Base-by-base conservation (phyloP, 2,888 invertebrate species). In the Andrena haemorrhoa region DNA sequence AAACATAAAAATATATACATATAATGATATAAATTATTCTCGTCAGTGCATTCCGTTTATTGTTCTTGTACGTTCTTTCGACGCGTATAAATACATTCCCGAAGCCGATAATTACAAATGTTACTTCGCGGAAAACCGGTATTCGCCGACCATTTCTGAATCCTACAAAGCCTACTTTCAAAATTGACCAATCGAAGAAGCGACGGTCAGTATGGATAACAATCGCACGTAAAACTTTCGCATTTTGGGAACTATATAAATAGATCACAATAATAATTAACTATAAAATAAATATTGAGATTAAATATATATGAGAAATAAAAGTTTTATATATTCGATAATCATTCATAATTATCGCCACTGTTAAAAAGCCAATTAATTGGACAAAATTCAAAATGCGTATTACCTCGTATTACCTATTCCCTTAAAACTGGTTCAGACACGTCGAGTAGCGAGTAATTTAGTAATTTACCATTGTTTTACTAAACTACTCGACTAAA, bases 101-200 rank as follows among this genome's bases (percentile, higher is more conserved):
- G 58, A 82, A 64, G 72, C 49, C 56, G 51, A 64, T 68, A 77
- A 72, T 74, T 77, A 75, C 49, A 73, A 66, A 72, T 65, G 41
- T 29, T 49, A 61, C 68, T 77, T 64, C 58, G 20, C 49, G 51
- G 12, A 66, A 73, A 61, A 79, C 58, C 68, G 75, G 31, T 68
- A 66, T 78, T 82, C 64, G 75, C 69, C 83, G 74, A 75, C 88
- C 86, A 89, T 90, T 88, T 88, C 80, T 85, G 86, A 86, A 85
- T 74, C 70, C 41, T 41, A 12, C 41, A 41, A n/a, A n/a, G 41
- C 1, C 64, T 65, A 49, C 69, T 47, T 88, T 90, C 47, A 75
- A 88, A 90, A 84, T 74, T 23, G 26, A 51, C 87, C 86, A 86
- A 86, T 84, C 68, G 2, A 49, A 78, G 31, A n/a, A 35, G n/a